These are phyloP conservation scores for Idaea dimidiata DNA, from an alignment of 2,888 invertebrate species.

Conservation along the genomic window DNA sequence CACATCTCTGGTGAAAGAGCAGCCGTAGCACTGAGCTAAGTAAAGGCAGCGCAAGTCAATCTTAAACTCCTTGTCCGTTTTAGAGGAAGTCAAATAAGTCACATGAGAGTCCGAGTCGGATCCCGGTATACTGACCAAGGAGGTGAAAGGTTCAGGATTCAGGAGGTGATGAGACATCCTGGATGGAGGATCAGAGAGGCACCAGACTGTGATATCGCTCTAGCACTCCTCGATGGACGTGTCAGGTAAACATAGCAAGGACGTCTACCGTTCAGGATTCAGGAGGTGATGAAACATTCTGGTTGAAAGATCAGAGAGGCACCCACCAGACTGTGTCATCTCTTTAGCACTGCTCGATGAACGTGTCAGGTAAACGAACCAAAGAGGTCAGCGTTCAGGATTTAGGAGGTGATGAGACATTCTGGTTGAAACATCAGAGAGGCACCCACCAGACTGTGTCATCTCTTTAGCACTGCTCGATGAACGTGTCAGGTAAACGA, in stretches of 20 bases:
- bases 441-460: constrained; percentile 58
- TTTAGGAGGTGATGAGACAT: too few species aligned
- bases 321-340: constrained; percentile 59
- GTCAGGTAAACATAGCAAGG: constrained; percentile 42
- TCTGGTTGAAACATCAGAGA: constrained; percentile 51
- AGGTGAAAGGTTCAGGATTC: constrained; percentile 53
- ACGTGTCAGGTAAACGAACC: constrained; percentile 44
- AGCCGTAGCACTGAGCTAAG: too few species aligned
- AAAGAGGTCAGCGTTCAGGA: too few species aligned
- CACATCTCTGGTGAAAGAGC: too few species aligned
- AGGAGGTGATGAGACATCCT: constrained; percentile 64
- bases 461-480: constrained; percentile 55
- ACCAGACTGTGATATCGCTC: constrained; percentile 61
- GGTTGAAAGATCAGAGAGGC: constrained; percentile 56
- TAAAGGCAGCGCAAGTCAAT: too few species aligned
- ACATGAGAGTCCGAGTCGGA: constrained; percentile 54
- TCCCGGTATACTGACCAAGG: constrained; percentile 51
- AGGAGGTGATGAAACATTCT: constrained; percentile 29
- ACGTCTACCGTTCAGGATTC: background rate
- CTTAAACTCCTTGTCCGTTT: background rate
- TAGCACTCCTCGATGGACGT: constrained; percentile 48
- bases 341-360: constrained; percentile 53
- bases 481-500: constrained; percentile 46
- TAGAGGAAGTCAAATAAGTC: constrained; percentile 11
- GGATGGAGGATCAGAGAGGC: constrained; percentile 54